A percentile compares a stretch with the other conserved stretches of the same genome.
These are phyloP conservation scores for Ormyrus pomaceus DNA, from an alignment of 2,888 invertebrate genomes.

Conservation along the genomic window DNA sequence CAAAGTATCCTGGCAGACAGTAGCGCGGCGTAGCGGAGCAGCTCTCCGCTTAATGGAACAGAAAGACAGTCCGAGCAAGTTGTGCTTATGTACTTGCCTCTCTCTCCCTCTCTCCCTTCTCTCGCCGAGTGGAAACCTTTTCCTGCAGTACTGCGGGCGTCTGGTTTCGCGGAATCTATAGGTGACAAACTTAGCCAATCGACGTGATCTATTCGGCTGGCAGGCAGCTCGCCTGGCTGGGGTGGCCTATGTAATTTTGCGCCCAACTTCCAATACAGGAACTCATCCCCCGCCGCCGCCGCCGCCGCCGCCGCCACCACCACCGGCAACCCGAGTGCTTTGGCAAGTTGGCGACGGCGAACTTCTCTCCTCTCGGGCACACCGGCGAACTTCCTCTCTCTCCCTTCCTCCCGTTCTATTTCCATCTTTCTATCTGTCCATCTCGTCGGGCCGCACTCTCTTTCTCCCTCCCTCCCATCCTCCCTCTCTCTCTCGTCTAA, in stretches of 20 bases:
- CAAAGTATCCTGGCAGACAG: slow-evolving; percentile 32
- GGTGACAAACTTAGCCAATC: slow-evolving; percentile 55
- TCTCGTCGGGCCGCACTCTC: not conserved
- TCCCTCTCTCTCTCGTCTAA: slow-evolving; percentile 8
- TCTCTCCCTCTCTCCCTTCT: too few species aligned
- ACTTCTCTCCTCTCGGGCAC: slow-evolving; percentile 2
- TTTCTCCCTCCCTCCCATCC: not conserved
- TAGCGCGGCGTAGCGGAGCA: not conserved
- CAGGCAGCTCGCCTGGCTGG: not conserved
- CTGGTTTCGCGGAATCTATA: slow-evolving; percentile 17
- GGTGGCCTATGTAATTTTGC: slow-evolving; percentile 45
- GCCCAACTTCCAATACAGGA: slow-evolving; percentile 46
- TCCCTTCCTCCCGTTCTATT: slow-evolving; percentile 39
- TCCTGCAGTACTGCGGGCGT: not conserved
- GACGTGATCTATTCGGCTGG: slow-evolving; percentile 44
- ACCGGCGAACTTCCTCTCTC: not conserved
- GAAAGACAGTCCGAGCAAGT: slow-evolving; percentile 14
- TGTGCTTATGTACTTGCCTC: not conserved
- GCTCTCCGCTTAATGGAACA: slow-evolving; percentile 27
- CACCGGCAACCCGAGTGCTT: not conserved
- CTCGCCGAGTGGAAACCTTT: slow-evolving; percentile 3
- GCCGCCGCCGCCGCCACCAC: too few species aligned
- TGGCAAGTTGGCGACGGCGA: slow-evolving; percentile 36
- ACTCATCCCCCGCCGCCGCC: slow-evolving; percentile 4
- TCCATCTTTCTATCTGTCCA: slow-evolving; percentile 41